phyloP scores from a whole-genome alignment of 2,888 invertebrate genomes.

The Hoplodrina blanda region DNA sequence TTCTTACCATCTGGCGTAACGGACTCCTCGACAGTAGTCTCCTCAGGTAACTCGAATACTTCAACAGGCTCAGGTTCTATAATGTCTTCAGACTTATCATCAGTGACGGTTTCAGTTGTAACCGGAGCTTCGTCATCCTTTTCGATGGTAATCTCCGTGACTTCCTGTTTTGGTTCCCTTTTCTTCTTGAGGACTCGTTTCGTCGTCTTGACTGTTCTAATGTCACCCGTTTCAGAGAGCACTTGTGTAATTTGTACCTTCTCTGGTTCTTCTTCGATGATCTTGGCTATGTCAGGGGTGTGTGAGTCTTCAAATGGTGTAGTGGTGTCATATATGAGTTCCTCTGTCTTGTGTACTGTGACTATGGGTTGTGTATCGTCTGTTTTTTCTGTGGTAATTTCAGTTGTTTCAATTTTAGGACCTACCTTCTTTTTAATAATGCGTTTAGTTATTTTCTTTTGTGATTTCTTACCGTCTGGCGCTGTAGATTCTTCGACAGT shows the following conservation, averaged over 20 bases:
- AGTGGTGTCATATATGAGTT: constrained; percentile 57
- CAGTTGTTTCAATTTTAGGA: constrained; percentile 67
- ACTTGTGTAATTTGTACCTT: constrained; percentile 66
- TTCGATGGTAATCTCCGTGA: constrained; percentile 71
- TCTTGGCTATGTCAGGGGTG: constrained; percentile 29
- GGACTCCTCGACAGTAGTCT: constrained; percentile 35
- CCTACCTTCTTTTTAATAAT: constrained; percentile 72
- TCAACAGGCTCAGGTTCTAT: too few relatives aligned
- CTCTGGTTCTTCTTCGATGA: constrained; percentile 46
- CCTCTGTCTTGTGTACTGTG: constrained; percentile 75
- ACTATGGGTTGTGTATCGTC: constrained; percentile 53
- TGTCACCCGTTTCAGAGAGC: constrained; percentile 60
- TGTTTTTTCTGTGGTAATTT: constrained; percentile 24
- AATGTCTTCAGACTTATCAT: background rate
- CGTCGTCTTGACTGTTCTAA: constrained; percentile 57
- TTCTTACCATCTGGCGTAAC: constrained; percentile 35
- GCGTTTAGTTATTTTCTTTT: constrained; percentile 62
- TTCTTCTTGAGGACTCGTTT: constrained; percentile 72
- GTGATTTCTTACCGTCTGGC: constrained; percentile 49
- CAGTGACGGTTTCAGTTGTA: constrained; percentile 6
- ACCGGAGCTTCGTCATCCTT: constrained; percentile 62
- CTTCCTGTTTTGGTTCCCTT: constrained; percentile 70
- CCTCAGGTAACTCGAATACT: constrained; percentile 74
- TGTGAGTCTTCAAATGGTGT: constrained; percentile 48
- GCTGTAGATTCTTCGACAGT: constrained; percentile 66